These are phyloP conservation scores for Zophobas morio DNA, from an alignment of 1,140 invertebrate species.

Conservation along the genomic window DNA sequence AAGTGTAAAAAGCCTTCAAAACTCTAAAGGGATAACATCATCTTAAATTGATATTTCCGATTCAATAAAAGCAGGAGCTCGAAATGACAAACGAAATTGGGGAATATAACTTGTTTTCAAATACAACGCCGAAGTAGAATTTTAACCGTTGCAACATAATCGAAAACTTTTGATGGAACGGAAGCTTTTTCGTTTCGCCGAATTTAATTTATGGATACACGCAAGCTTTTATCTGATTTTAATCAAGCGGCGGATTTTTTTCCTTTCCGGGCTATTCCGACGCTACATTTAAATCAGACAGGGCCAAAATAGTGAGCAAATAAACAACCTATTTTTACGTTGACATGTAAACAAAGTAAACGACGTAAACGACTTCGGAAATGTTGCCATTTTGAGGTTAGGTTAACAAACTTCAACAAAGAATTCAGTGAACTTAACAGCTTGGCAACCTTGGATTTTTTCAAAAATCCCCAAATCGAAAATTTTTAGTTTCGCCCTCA, in stretches of 20 bases:
- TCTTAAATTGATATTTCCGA: constrained; percentile 40
- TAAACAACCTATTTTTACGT: too few relatives aligned
- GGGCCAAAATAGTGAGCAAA: too few relatives aligned
- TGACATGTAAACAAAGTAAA: too few relatives aligned
- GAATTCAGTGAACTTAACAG: too few relatives aligned
- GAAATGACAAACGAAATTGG: constrained; percentile 35
- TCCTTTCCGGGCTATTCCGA: too few relatives aligned
- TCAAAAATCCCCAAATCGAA: too few relatives aligned
- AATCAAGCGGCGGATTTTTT: background rate
- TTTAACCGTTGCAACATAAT: constrained; percentile 21
- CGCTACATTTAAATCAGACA: too few relatives aligned
- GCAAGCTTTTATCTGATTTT: background rate
- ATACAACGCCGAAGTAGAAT: constrained; percentile 14
- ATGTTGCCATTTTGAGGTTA: too few relatives aligned
- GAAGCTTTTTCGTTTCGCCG: constrained; percentile 6
- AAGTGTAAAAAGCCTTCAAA: constrained; percentile 33
- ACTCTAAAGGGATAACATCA: constrained; percentile 31
- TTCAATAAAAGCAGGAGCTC: constrained; percentile 32
- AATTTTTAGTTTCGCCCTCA: too few relatives aligned
- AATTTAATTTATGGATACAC: constrained; percentile 22
- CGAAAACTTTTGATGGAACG: constrained; percentile 8
- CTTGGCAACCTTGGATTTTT: too few relatives aligned
- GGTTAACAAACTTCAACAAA: too few relatives aligned
- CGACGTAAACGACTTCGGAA: too few relatives aligned
- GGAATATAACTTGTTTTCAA: constrained; percentile 23